Conservation (phyloP, 2,113 vertebrate genomes). For the Rhea americana region DNA sequence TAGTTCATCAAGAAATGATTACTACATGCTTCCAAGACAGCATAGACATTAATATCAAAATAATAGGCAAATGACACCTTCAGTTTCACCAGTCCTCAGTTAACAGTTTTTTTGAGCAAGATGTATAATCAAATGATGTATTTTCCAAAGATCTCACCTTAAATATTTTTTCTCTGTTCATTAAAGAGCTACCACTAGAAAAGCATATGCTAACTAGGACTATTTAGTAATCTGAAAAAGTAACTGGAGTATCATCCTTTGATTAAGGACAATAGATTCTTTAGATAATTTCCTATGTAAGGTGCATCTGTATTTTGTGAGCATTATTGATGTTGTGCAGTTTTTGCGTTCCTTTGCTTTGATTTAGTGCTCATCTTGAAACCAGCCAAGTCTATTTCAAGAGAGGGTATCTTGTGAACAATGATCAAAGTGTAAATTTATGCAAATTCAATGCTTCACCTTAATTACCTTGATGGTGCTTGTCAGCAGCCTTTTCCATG, state of each 20-base stretch:
- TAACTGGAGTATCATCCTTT: conserved; percentile 51
- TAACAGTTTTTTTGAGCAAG: neutral
- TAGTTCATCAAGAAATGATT: neutral
- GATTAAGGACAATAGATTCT: conserved; percentile 58
- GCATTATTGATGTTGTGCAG: conserved; percentile 54
- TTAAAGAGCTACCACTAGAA: neutral
- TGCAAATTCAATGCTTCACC: conserved; percentile 74
- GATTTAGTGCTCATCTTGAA: conserved; percentile 66
- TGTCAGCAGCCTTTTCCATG: conserved; percentile 72
- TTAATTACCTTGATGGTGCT: conserved; percentile 75
- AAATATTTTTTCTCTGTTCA: neutral
- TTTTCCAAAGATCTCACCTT: neutral
- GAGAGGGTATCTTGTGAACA: conserved; percentile 68
- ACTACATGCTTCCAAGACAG: neutral
- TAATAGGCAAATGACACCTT: neutral
- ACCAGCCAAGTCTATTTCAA: conserved; percentile 67
- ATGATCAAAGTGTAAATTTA: conserved; percentile 78
- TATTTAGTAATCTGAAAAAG: conserved; percentile 21
- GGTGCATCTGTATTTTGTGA: conserved; percentile 57
- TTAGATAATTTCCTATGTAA: conserved; percentile 53
- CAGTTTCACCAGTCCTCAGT: neutral
- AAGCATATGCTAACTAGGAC: neutral
- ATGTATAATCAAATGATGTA: neutral
- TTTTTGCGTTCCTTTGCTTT: conserved; percentile 54
- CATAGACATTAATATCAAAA: neutral